A percentile compares a stretch with the other conserved stretches of the same genome.
These are phyloP conservation scores for Bombylius discolor DNA, from an alignment of 2,888 invertebrate genomes.

Conservation along the genomic window DNA sequence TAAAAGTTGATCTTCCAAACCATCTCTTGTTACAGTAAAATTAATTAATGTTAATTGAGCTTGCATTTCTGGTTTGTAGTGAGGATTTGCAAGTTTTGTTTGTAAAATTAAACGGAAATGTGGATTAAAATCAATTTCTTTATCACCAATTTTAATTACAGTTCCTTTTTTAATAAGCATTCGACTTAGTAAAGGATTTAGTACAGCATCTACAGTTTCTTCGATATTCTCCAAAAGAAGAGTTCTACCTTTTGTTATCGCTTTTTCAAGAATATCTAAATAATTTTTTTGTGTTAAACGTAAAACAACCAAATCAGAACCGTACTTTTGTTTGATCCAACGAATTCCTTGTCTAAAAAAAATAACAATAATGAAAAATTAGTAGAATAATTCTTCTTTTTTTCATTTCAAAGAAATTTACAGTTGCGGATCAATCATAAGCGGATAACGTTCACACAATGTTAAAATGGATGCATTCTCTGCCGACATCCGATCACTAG, in stretches of 20 bases:
- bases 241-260: conserved; percentile 58
- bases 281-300: conserved; percentile 71
- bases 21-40: conserved; percentile 88
- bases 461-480: conserved; percentile 89
- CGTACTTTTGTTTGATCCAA: conserved; percentile 88
- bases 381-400: not conserved
- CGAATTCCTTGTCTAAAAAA: conserved; percentile 64
- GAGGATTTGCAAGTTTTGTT: conserved; percentile 89
- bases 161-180: conserved; percentile 79
- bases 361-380: not conserved
- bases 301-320: conserved; percentile 55
- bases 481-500: conserved; percentile 84
- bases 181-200: conserved; percentile 78
- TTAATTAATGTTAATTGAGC: conserved; percentile 92
- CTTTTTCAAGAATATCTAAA: conserved; percentile 66
- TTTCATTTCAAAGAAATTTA: conserved; percentile 26
- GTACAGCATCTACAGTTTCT: conserved; percentile 77
- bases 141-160: conserved; percentile 74
- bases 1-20: conserved; percentile 82
- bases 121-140: conserved; percentile 78
- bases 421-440: conserved; percentile 89
- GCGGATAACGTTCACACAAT: conserved; percentile 82
- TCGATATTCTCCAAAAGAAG: conserved; percentile 81
- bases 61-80: conserved; percentile 94
- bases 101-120: conserved; percentile 75